Base-by-base conservation (phyloP, 2,797 vertebrate genomes). In the Mormyrus proboscirostris region DNA sequence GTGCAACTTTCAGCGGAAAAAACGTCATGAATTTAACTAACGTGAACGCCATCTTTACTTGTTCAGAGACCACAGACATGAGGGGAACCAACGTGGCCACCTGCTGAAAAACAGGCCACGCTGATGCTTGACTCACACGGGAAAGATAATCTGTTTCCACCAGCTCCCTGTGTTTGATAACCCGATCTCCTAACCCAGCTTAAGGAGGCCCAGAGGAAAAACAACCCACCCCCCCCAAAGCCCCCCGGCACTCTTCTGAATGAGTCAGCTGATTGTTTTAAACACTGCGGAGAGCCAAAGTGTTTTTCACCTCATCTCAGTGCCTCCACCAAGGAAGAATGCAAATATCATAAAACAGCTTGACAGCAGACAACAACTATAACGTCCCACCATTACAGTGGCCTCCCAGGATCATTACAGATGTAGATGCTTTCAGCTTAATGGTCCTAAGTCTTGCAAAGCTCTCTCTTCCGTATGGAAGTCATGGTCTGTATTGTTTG, bases 341-440 rank as follows among this genome's bases (percentile, higher is more conserved):
- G 33, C 33, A 87, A 38, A 87, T 55, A 51, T 86, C 50, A 87
- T 25, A 25, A 87, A 87, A 87, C 83, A 87, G 53, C 50, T 16
- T 59, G 49, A 87, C 85, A 87, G 29, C 22, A 51, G 33, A 85
- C 22, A 14, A 29, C 47, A 6, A 19, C 29, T 3, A 41, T 59
- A 57, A 87, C 1, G 33, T 57, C 22, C 51, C 25, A 53, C 29
- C 85, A 86, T 29, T 86, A 86, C 22, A 59, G 29, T 41, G 29
- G 22, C 53, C 53, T 53, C 53, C 85, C 38, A 29, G 8, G 29
- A 55, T 87, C 51, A 38, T 55, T 59, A 87, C 53, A 59, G 4
- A 86, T 55, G 84, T 41, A 55, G 84, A 29, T 38, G 25, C 6
- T 29, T 38, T 53, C 85, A 59, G 51, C 14, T 53, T 57, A 59